phyloP scores from a whole-genome alignment of 2,113 vertebrate species.

The Nothoprocta perdicaria region DNA sequence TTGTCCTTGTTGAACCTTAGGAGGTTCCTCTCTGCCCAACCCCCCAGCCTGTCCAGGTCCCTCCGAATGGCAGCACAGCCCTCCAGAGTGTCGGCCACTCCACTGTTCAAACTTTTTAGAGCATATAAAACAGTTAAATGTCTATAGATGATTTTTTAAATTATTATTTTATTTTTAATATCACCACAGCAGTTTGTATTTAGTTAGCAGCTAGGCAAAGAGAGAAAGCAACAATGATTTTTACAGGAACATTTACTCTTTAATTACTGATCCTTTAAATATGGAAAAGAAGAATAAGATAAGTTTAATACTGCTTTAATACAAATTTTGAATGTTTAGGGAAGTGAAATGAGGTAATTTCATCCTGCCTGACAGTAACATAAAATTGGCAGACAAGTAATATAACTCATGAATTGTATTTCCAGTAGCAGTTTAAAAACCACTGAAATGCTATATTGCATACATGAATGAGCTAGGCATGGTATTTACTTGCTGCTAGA shows the following conservation, averaged over 20 bases:
- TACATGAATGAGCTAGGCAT: neutral
- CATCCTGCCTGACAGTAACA: neutral
- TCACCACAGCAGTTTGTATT: no score
- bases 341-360: neutral
- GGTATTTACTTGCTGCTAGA: neutral
- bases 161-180: neutral
- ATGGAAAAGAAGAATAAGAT: neutral
- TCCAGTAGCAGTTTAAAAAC: neutral
- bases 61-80: no score
- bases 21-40: no score
- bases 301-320: neutral
- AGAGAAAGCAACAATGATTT: neutral
- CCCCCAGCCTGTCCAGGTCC: no score
- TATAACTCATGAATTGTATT: neutral
- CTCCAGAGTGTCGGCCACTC: no score
- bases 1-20: no score
- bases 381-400: neutral
- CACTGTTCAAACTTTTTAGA: neutral
- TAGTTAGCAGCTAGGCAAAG: neutral
- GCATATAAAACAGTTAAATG: neutral
- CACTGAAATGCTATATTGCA: neutral
- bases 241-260: neutral
- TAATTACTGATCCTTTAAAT: neutral
- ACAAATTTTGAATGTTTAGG: neutral
- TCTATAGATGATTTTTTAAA: neutral